Percentiles rank a stretch among this genome's conserved stretches.
Conservation (phyloP, 2,888 invertebrate genomes). For the Odontocolon sp. region DNA sequence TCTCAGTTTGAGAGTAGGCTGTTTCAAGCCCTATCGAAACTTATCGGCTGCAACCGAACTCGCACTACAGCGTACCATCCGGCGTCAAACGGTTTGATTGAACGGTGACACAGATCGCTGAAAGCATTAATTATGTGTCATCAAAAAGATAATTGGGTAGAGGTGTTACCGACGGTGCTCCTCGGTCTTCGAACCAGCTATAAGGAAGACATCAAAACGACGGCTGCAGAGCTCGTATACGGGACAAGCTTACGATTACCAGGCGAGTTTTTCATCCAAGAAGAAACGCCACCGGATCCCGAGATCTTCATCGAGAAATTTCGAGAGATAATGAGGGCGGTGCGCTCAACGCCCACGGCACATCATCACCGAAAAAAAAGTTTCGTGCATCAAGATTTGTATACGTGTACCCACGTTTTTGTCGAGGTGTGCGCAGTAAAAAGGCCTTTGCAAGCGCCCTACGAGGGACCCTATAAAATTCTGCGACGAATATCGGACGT, state of each 20-base stretch:
- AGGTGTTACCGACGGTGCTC: slow-evolving; percentile 48
- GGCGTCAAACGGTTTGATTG: slow-evolving; percentile 60
- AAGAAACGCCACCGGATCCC: slow-evolving; percentile 4
- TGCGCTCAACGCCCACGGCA: slow-evolving; percentile 34
- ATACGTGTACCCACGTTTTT: slow-evolving; percentile 52
- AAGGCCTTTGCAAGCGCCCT: slow-evolving; percentile 61
- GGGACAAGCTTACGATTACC: slow-evolving; percentile 27
- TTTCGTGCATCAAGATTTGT: slow-evolving; percentile 5
- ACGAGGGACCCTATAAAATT: slow-evolving; percentile 63
- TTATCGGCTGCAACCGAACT: slow-evolving; percentile 54
- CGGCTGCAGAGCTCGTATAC: slow-evolving; percentile 52
- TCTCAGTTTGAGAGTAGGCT: slow-evolving; percentile 67
- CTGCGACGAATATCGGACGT: slow-evolving; percentile 48
- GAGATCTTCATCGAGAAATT: slow-evolving; percentile 29
- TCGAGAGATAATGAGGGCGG: slow-evolving; percentile 28
- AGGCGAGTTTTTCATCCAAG: slow-evolving; percentile 25
- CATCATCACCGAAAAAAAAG: slow-evolving; percentile 33
- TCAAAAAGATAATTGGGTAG: slow-evolving; percentile 14
- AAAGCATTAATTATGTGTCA: slow-evolving; percentile 62
- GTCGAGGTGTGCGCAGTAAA: slow-evolving; percentile 34
- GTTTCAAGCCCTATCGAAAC: slow-evolving; percentile 53
- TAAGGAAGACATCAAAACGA: slow-evolving; percentile 56
- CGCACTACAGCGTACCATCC: slow-evolving; percentile 62
- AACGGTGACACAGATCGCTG: slow-evolving; percentile 57
- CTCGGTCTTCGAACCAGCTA: slow-evolving; percentile 47